These are phyloP conservation scores for Ceyx cyanopectus DNA, from an alignment of 2,113 vertebrate genomes.

Conservation along the genomic window DNA sequence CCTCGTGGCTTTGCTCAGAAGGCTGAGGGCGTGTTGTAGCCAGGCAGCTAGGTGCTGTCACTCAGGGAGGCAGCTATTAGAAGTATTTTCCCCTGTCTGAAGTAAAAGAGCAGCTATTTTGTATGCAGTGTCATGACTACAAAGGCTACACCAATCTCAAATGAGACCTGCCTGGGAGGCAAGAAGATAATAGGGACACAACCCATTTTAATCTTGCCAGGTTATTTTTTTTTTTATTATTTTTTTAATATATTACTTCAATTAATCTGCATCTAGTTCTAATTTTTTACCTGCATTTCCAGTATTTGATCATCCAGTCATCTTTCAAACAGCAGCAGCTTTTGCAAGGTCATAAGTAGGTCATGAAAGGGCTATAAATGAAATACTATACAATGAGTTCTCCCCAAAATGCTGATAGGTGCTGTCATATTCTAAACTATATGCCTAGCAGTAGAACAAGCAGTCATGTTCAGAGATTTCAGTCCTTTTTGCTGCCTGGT, in stretches of 20 bases:
- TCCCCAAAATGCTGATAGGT: conserved; percentile 26
- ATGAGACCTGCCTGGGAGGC: background rate
- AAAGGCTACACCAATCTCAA: background rate
- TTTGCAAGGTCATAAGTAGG: background rate
- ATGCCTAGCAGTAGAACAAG: background rate
- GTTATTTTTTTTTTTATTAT: background rate
- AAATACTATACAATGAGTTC: conserved; percentile 35
- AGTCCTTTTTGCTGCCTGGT: conserved; percentile 8
- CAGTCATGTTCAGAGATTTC: background rate
- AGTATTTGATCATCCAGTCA: background rate
- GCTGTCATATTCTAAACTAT: background rate
- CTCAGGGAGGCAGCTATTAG: background rate
- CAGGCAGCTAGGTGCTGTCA: conserved; percentile 7
- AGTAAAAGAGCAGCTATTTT: conserved; percentile 50
- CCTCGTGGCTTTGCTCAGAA: background rate
- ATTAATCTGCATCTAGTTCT: background rate
- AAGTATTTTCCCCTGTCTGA: background rate
- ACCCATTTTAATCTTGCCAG: background rate
- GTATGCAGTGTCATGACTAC: conserved; percentile 48
- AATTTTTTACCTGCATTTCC: background rate
- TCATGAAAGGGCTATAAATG: background rate
- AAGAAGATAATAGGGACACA: background rate
- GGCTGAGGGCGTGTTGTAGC: background rate
- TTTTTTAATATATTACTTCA: background rate
- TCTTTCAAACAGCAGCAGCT: background rate